A percentile compares a stretch with the other conserved stretches of the same genome.
Conservation (phyloP, 2,797 vertebrate species). For the Cuculus canorus region DNA sequence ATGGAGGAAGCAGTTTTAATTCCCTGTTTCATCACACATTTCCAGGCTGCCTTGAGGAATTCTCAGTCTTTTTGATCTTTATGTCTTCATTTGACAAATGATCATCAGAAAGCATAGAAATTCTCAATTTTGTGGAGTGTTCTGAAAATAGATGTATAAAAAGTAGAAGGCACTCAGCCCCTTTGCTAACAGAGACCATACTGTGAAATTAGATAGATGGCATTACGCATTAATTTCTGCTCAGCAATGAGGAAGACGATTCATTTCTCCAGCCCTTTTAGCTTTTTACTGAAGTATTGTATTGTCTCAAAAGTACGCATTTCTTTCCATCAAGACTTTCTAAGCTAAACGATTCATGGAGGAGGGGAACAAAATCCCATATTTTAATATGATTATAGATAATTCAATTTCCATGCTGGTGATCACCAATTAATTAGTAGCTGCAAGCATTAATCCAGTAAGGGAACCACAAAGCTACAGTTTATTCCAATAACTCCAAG, state of each 20-base stretch:
- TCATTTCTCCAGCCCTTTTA: neutral
- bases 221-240: neutral
- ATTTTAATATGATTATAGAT: conserved; percentile 70
- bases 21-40: neutral
- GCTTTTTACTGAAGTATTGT: neutral
- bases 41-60: neutral
- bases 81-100: neutral
- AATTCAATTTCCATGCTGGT: conserved; percentile 66
- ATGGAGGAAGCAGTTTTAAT: neutral
- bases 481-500: conserved; percentile 49
- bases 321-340: conserved; percentile 50
- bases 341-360: conserved; percentile 15
- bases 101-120: neutral
- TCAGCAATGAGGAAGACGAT: neutral
- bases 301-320: conserved; percentile 36
- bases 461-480: conserved; percentile 61
- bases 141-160: neutral
- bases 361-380: conserved; percentile 25
- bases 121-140: neutral
- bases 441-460: conserved; percentile 64
- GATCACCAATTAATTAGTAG: conserved; percentile 68
- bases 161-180: neutral
- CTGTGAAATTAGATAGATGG: neutral
- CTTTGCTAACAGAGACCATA: neutral
- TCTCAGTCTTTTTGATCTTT: neutral